Evolutionary conservation across 2,797 vertebrate genomes (phyloP), one percentile per base, ranked within the genome.

Genomic region (Calcarius lapponicus): DNA sequence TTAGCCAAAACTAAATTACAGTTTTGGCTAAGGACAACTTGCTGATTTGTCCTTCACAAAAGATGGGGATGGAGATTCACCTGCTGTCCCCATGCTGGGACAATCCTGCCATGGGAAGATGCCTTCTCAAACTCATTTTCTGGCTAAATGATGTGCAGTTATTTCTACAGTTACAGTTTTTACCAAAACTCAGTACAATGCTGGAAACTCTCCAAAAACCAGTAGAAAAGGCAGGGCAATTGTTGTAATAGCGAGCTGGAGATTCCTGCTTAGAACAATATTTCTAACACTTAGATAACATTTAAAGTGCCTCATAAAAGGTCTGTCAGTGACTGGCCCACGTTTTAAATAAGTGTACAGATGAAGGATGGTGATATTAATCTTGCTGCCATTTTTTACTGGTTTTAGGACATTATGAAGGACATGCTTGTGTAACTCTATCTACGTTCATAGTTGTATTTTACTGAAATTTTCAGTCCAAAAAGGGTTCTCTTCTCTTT

Each of bases 371-470:
- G 42, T 22, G 87, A 47, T 47, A 76, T 45, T 73, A 81, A 88
- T 70, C 67, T 82, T 88, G 36, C 67, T 95, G 86, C 36, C 80
- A 51, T 51, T 93, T 95, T 76, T 76, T 70, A 61, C 40, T 80
- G 38, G 22, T 64, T 93, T 84, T 54, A 82, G 29, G 62, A 65
- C 54, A 90, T 81, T 53, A 72, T 38, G 74, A 89, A 92, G 60
- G 57, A 54, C 64, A 34, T 2, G 7, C 24, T 28, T 22, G 7
- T 6, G 0, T 57, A 85, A 66, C 19, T 60, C 28, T 7, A 11
- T 53, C 64, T 47, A 19, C 2, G 3, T 38, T 78, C 50, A 54
- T 11, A 70, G 56, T 6, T 60, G 21, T 31, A 65, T 56, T 95
- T 74, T 21, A 76, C 15, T 31, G 43, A 57, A 42, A 38, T 56